Percentiles rank a stretch among this genome's conserved stretches.
Conservation (phyloP, 2,113 vertebrate species). For the Thunnus maccoyii region DNA sequence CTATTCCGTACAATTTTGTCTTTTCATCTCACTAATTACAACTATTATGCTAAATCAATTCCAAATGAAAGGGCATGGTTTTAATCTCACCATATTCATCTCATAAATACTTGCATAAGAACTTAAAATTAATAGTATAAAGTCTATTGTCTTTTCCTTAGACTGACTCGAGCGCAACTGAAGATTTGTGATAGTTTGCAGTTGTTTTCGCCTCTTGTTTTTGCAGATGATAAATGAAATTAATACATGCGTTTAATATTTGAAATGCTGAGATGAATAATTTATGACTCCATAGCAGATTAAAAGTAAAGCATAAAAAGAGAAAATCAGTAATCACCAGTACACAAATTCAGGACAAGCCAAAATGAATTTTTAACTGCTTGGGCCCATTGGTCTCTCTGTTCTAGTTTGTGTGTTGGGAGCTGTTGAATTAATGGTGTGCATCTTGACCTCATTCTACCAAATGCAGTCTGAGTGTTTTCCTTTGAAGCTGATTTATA, state of each 20-base stretch:
- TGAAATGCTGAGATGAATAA: constrained; percentile 84
- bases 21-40: constrained; percentile 61
- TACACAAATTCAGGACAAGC: constrained; percentile 87
- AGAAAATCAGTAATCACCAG: constrained; percentile 80
- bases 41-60: constrained; percentile 57
- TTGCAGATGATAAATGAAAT: constrained; percentile 86
- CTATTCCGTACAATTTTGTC: constrained; percentile 31
- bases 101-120: constrained; percentile 56
- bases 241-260: constrained; percentile 86
- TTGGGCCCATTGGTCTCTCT: constrained; percentile 75
- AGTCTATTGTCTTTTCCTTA: constrained; percentile 63
- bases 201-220: constrained; percentile 83
- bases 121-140: constrained; percentile 58
- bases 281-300: constrained; percentile 80
- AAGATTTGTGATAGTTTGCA: constrained; percentile 78
- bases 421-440: constrained; percentile 80
- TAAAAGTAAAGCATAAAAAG: constrained; percentile 77
- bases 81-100: constrained; percentile 59
- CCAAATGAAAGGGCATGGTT: constrained; percentile 56
- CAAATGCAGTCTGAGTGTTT: constrained; percentile 72
- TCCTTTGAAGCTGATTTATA: constrained; percentile 81
- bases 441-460: constrained; percentile 83
- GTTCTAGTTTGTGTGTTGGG: constrained; percentile 77
- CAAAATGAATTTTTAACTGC: constrained; percentile 85
- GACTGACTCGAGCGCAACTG: constrained; percentile 67